phyloP scores from a whole-genome alignment of 2,797 vertebrate genomes.

The Pseudochirops cupreus region DNA sequence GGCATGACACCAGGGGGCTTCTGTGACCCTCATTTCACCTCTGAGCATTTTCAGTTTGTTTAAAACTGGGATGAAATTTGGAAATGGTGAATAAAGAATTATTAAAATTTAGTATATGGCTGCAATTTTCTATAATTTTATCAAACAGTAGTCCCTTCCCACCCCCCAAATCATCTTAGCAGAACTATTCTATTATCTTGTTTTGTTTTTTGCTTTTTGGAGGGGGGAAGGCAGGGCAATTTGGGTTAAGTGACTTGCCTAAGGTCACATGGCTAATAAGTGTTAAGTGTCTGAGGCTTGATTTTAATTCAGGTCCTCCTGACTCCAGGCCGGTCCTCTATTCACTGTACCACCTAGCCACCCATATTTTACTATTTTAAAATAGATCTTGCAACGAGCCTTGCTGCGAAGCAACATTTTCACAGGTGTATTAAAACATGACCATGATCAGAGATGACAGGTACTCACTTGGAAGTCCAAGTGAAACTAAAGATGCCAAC shows the following conservation, averaged over 20 bases:
- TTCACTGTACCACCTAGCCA: too few species aligned
- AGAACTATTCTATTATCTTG: neutral
- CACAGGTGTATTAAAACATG: neutral
- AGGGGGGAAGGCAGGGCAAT: too few species aligned
- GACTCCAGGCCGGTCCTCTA: too few species aligned
- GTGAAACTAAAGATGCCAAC: neutral
- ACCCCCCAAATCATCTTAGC: neutral
- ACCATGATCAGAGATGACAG: neutral
- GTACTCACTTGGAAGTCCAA: neutral
- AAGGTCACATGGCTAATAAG: too few species aligned
- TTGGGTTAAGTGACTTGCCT: too few species aligned
- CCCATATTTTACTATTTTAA: neutral
- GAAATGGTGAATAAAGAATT: neutral
- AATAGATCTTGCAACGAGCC: neutral
- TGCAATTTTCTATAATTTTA: neutral
- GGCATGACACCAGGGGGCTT: neutral
- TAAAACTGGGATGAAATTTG: neutral
- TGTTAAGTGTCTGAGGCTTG: too few species aligned
- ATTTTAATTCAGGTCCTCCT: too few species aligned
- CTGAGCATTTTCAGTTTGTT: neutral
- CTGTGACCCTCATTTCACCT: neutral
- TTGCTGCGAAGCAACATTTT: neutral
- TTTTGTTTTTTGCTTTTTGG: too few species aligned
- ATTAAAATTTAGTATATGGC: neutral
- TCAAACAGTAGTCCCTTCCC: neutral